These are phyloP conservation scores for Poecilia gillii DNA, from an alignment of 2,797 vertebrate species.

Conservation along the genomic window DNA sequence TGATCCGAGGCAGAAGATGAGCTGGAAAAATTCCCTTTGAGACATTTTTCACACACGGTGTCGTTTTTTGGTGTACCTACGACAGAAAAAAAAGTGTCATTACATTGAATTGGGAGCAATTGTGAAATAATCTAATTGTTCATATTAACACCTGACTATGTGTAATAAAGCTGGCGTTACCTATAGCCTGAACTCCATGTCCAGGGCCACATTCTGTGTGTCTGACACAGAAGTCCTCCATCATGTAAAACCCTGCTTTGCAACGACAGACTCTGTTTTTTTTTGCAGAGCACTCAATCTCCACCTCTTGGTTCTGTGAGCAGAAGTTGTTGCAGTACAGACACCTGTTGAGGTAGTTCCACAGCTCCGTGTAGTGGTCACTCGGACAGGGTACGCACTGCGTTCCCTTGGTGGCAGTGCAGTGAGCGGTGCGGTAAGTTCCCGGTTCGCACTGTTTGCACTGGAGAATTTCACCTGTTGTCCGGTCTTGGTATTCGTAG, in stretches of 20 bases:
- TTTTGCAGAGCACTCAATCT: conserved; percentile 64
- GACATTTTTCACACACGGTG: conserved; percentile 73
- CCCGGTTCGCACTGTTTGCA: conserved; percentile 73
- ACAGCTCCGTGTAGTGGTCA: conserved; percentile 69
- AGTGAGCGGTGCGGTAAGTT: conserved; percentile 51
- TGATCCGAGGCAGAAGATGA: conserved; percentile 47
- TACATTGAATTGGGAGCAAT: not conserved
- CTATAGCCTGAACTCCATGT: conserved; percentile 58
- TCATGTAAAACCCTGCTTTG: conserved; percentile 64
- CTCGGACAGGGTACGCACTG: conserved; percentile 56
- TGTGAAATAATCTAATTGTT: not conserved
- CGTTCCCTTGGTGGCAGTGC: conserved; percentile 66
- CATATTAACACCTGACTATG: not conserved
- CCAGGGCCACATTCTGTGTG: conserved; percentile 67
- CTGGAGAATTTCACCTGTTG: conserved; percentile 27
- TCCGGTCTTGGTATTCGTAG: conserved; percentile 40
- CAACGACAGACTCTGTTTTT: conserved; percentile 78
- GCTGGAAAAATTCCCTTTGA: conserved; percentile 67
- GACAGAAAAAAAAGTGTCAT: not conserved
- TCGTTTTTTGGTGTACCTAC: conserved; percentile 68
- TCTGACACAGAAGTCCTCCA: conserved; percentile 59
- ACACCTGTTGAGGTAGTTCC: conserved; percentile 79
- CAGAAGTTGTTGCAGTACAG: conserved; percentile 78
- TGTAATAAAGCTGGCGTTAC: conserved; percentile 46
- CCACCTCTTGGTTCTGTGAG: conserved; percentile 63